Percentiles rank a stretch among this genome's conserved stretches.
These are phyloP conservation scores for Ariopsis seemanni DNA, from an alignment of 2,113 vertebrate genomes.

Conservation along the genomic window DNA sequence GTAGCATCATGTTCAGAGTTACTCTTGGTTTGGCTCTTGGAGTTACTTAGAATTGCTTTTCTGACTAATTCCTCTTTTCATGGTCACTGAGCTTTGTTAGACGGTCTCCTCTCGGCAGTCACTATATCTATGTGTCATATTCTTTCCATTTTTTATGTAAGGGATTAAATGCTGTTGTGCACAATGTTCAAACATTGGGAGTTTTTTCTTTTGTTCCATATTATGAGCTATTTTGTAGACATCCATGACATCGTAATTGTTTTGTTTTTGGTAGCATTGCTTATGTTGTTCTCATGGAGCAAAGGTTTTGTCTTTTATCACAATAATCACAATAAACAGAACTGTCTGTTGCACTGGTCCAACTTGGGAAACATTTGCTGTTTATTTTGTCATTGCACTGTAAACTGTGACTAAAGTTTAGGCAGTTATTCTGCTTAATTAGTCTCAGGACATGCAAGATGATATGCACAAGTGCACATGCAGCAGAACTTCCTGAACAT, in stretches of 20 bases:
- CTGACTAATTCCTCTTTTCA: background rate
- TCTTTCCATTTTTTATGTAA: background rate
- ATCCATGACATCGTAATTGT: background rate
- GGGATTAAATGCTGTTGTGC: background rate
- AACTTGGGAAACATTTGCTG: background rate
- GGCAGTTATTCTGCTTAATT: background rate
- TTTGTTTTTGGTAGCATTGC: background rate
- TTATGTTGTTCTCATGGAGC: background rate
- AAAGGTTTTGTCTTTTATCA: background rate
- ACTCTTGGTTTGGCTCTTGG: background rate
- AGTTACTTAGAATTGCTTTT: background rate
- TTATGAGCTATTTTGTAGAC: background rate
- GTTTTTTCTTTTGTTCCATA: background rate
- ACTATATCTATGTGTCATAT: background rate
- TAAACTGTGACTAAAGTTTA: background rate
- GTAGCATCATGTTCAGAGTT: background rate
- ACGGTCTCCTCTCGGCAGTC: background rate
- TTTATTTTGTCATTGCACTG: background rate
- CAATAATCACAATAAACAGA: background rate
- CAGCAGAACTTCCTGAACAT: conserved; percentile 20
- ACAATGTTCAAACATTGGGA: background rate
- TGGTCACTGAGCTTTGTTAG: background rate
- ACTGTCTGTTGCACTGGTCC: background rate
- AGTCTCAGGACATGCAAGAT: background rate
- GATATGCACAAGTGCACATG: conserved; percentile 4